These are phyloP conservation scores for Setophaga coronata DNA, from an alignment of 2,113 vertebrate species.

Conservation along the genomic window DNA sequence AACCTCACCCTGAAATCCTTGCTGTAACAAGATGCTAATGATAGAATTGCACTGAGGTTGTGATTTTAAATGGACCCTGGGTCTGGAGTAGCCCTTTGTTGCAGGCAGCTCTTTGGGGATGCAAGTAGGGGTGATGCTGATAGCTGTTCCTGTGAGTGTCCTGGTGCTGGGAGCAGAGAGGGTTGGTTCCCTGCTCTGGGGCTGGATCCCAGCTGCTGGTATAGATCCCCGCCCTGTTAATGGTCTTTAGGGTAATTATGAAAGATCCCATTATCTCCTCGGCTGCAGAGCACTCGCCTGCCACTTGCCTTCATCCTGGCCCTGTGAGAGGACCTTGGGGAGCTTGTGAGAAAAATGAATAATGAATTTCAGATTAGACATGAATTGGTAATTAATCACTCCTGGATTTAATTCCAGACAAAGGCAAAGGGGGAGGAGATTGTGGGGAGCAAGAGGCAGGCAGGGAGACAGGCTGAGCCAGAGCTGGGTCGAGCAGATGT, in stretches of 20 bases:
- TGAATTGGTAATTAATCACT: constrained; percentile 74
- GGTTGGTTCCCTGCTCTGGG: background rate
- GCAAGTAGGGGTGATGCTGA: accelerated
- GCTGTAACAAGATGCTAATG: background rate
- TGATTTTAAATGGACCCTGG: background rate
- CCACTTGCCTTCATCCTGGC: constrained; percentile 36
- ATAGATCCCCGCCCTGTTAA: constrained; percentile 46
- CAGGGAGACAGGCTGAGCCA: background rate
- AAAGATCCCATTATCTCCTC: constrained; percentile 67
- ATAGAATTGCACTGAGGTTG: background rate
- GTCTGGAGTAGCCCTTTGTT: background rate
- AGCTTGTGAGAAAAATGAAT: constrained; percentile 67
- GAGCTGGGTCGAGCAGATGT: background rate
- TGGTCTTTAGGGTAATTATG: constrained; percentile 67
- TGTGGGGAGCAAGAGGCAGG: background rate
- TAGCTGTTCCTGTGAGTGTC: background rate
- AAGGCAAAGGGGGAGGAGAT: background rate
- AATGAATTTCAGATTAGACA: constrained; percentile 70
- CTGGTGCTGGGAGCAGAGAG: background rate
- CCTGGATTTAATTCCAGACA: constrained; percentile 70
- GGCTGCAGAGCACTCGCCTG: background rate
- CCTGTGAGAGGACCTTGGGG: constrained; percentile 34
- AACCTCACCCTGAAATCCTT: background rate
- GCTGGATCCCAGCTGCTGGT: background rate
- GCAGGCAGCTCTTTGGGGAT: background rate